phyloP scores from a whole-genome alignment of 2,797 vertebrate species.

The Bufotes viridis region DNA sequence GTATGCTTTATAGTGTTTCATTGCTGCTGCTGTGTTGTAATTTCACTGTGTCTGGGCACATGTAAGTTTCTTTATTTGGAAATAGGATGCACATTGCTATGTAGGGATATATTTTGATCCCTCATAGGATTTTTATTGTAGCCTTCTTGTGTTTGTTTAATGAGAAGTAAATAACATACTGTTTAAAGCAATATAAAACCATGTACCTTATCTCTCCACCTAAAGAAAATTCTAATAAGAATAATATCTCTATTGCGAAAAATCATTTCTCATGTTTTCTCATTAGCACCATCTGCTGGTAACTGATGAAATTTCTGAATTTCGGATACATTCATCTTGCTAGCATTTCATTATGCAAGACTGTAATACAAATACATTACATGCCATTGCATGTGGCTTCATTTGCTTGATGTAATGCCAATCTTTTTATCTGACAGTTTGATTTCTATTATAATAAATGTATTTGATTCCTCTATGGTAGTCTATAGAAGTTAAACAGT shows the following conservation, averaged over 20 bases:
- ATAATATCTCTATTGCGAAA: background rate
- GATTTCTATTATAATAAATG: background rate
- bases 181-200: background rate
- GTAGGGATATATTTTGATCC: too few species aligned
- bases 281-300: slow-evolving; percentile 27
- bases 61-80: too few species aligned
- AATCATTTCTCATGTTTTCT: background rate
- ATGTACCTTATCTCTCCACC: background rate
- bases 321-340: background rate
- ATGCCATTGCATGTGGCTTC: background rate
- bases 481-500: background rate
- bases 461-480: background rate
- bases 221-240: background rate
- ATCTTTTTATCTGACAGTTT: background rate
- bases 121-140: too few species aligned
- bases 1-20: too few species aligned
- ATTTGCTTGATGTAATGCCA: background rate
- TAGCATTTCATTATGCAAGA: background rate
- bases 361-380: background rate
- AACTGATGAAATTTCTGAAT: background rate
- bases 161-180: background rate
- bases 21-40: too few species aligned
- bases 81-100: too few species aligned
- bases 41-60: too few species aligned
- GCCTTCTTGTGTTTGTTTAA: too few species aligned